These are phyloP conservation scores for Sarcophilus harrisii DNA, from an alignment of 2,797 vertebrate species.

Conservation along the genomic window DNA sequence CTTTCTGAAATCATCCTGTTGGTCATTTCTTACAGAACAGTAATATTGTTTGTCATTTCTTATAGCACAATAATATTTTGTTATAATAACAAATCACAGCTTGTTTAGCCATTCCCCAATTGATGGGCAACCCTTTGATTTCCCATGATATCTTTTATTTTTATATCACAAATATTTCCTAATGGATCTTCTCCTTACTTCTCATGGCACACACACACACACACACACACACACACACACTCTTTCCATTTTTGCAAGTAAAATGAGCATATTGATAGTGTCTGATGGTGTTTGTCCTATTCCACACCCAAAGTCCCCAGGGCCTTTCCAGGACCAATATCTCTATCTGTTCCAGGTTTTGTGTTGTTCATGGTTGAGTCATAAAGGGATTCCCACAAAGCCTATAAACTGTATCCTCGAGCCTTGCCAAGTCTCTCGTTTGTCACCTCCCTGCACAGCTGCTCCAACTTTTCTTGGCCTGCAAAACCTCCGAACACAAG, in stretches of 20 bases:
- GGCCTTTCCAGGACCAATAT: neutral
- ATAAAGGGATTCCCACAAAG: neutral
- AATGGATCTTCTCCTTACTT: neutral
- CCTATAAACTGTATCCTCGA: constrained; percentile 12
- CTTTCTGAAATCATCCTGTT: no score
- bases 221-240: neutral
- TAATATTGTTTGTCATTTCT: no score
- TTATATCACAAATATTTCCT: neutral
- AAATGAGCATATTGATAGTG: neutral
- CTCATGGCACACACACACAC: no score
- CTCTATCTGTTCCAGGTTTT: neutral
- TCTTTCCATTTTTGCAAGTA: no score
- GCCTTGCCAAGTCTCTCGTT: neutral
- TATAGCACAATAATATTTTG: no score
- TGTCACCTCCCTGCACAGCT: neutral
- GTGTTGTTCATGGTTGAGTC: neutral
- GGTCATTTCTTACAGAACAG: no score
- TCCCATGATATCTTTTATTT: neutral
- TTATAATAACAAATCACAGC: neutral
- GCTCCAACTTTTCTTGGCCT: constrained; percentile 24
- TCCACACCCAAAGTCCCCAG: neutral
- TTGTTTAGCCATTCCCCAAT: neutral
- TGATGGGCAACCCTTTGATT: neutral
- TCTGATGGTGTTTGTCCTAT: neutral
- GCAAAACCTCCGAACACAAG: constrained; percentile 18